These are phyloP conservation scores for Tenthredo livida DNA, from an alignment of 2,888 invertebrate genomes.

Conservation along the genomic window DNA sequence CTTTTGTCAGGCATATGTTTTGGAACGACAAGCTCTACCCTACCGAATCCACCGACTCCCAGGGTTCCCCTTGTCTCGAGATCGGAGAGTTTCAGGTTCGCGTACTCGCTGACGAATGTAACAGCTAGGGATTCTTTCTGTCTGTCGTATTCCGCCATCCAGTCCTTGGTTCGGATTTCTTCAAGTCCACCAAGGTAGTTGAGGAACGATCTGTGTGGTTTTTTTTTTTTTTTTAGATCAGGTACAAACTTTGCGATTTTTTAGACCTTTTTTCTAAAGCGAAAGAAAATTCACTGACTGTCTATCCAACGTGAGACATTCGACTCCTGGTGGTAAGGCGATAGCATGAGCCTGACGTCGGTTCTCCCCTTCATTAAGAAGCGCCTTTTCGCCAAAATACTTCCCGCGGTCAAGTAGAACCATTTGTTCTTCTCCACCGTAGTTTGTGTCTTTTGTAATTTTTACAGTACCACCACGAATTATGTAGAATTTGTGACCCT, in stretches of 20 bases:
- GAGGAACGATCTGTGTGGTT: slow-evolving; percentile 83
- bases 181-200: slow-evolving; percentile 91
- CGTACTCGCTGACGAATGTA: slow-evolving; percentile 80
- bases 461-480: slow-evolving; percentile 91
- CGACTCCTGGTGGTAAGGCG: slow-evolving; percentile 90
- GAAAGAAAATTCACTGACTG: slow-evolving; percentile 80
- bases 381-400: slow-evolving; percentile 94
- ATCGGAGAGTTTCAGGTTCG: slow-evolving; percentile 87
- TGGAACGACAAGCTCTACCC: slow-evolving; percentile 86
- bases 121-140: slow-evolving; percentile 72
- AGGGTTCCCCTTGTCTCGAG: slow-evolving; percentile 91
- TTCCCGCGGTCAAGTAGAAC: slow-evolving; percentile 89
- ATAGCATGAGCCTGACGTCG: slow-evolving; percentile 92
- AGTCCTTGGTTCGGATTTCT: slow-evolving; percentile 82
- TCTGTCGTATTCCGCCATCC: slow-evolving; percentile 73
- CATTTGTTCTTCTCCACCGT: slow-evolving; percentile 82
- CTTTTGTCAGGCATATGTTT: slow-evolving; percentile 74
- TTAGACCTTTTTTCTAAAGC: background rate
- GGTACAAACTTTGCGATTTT: background rate
- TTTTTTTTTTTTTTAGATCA: background rate
- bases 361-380: slow-evolving; percentile 85
- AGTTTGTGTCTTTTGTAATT: slow-evolving; percentile 84
- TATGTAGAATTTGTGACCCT: slow-evolving; percentile 94
- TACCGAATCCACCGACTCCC: slow-evolving; percentile 95
- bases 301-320: slow-evolving; percentile 93